phyloP scores from a whole-genome alignment of 1,140 invertebrate genomes.

The Drosophila albomicans region DNA sequence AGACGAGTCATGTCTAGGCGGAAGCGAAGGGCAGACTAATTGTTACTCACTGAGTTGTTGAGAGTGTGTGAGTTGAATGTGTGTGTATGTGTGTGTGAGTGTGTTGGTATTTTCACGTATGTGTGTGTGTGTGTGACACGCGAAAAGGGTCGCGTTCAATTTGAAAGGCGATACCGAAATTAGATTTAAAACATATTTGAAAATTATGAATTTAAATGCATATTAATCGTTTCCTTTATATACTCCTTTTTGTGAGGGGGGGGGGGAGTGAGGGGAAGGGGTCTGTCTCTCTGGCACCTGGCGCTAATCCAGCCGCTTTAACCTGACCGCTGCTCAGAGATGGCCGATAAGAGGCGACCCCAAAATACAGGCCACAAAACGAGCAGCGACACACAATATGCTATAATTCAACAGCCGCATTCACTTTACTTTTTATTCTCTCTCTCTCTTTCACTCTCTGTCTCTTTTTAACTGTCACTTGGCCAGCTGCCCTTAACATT shows the following conservation, averaged over 20 bases:
- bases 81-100: too few relatives aligned
- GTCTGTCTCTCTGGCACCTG: neutral
- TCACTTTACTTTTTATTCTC: neutral
- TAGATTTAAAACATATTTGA: neutral
- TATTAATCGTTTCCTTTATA: constrained; percentile 16
- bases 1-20: too few relatives aligned
- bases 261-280: too few relatives aligned
- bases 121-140: too few relatives aligned
- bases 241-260: too few relatives aligned
- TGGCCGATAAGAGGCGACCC: constrained; percentile 17
- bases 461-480: constrained; percentile 4
- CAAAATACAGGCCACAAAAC: constrained; percentile 69
- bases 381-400: constrained; percentile 78
- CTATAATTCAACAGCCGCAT: constrained; percentile 27
- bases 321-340: constrained; percentile 2
- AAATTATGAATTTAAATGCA: constrained; percentile 30
- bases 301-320: constrained; percentile 5
- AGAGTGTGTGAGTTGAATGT: too few relatives aligned
- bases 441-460: neutral
- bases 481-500: constrained; percentile 60
- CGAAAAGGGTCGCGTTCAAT: too few relatives aligned
- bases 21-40: too few relatives aligned
- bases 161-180: too few relatives aligned
- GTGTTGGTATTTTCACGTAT: too few relatives aligned
- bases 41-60: too few relatives aligned